phyloP scores from a whole-genome alignment of 2,888 invertebrate genomes.

The Biston betularia region DNA sequence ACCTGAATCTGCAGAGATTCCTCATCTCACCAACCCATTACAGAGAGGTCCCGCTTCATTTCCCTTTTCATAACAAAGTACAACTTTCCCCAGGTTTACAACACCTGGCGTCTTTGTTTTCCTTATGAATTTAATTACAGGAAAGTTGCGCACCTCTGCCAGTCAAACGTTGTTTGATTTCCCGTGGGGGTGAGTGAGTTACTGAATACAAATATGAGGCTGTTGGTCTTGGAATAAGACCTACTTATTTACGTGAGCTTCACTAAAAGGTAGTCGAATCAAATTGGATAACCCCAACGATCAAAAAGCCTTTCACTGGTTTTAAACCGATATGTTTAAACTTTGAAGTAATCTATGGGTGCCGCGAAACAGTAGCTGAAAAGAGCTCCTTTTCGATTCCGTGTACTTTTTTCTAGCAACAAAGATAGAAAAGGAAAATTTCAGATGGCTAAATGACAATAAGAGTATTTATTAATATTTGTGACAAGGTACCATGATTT shows the following conservation, averaged over 20 bases:
- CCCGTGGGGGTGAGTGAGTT: slow-evolving; percentile 28
- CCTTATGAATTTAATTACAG: slow-evolving; percentile 45
- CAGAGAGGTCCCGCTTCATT: slow-evolving; percentile 20
- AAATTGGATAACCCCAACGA: too few relatives aligned
- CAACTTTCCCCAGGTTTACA: slow-evolving; percentile 31
- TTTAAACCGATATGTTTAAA: too few relatives aligned
- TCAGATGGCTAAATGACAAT: too few relatives aligned
- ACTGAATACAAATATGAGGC: slow-evolving; percentile 27
- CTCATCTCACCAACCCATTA: slow-evolving; percentile 24
- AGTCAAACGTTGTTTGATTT: slow-evolving; percentile 37
- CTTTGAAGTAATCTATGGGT: too few relatives aligned
- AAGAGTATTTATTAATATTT: too few relatives aligned
- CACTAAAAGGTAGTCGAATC: too few relatives aligned
- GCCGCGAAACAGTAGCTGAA: too few relatives aligned
- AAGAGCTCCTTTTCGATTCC: too few relatives aligned
- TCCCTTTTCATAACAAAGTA: slow-evolving; percentile 31
- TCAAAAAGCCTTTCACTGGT: too few relatives aligned
- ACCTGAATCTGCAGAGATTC: slow-evolving; percentile 6
- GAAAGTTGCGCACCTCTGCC: slow-evolving; percentile 39
- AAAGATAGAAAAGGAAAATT: too few relatives aligned
- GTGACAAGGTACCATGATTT: too few relatives aligned
- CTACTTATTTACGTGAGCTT: neutral
- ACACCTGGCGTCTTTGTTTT: slow-evolving; percentile 38
- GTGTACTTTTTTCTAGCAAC: too few relatives aligned
- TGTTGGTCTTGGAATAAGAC: slow-evolving; percentile 13